phyloP scores from a whole-genome alignment of 2,113 vertebrate species.

The Caracal caracal region DNA sequence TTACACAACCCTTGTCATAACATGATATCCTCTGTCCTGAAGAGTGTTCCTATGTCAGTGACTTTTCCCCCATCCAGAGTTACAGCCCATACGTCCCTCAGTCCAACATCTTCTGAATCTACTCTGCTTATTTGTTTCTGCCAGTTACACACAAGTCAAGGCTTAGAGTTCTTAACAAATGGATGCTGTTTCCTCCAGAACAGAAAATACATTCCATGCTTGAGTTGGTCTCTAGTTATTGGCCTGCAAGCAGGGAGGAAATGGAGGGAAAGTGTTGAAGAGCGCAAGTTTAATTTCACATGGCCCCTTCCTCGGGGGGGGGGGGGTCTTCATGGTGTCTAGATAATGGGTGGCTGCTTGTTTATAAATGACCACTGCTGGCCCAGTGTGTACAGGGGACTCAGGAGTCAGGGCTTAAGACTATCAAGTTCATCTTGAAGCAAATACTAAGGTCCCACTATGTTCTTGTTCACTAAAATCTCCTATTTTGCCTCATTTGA shows the following conservation, averaged over 20 bases:
- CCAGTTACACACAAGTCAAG: background rate
- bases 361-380: background rate
- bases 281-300: background rate
- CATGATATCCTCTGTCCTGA: background rate
- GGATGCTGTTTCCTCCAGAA: background rate
- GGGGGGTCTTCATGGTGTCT: background rate
- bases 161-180: background rate
- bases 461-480: background rate
- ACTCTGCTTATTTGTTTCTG: background rate
- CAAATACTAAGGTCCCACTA: background rate
- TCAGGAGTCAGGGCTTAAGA: rapidly evolving
- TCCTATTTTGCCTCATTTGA: background rate
- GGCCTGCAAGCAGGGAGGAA: background rate
- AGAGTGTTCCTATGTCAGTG: background rate
- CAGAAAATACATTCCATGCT: background rate
- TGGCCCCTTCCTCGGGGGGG: background rate
- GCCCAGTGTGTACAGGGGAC: no score
- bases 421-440: background rate
- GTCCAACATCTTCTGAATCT: background rate
- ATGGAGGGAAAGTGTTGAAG: background rate
- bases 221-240: background rate
- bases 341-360: background rate
- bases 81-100: background rate
- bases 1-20: background rate
- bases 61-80: background rate